A percentile compares a stretch with the other conserved stretches of the same genome.
Conservation (phyloP, 1,140 invertebrate genomes). For the Aphis craccivora region DNA sequence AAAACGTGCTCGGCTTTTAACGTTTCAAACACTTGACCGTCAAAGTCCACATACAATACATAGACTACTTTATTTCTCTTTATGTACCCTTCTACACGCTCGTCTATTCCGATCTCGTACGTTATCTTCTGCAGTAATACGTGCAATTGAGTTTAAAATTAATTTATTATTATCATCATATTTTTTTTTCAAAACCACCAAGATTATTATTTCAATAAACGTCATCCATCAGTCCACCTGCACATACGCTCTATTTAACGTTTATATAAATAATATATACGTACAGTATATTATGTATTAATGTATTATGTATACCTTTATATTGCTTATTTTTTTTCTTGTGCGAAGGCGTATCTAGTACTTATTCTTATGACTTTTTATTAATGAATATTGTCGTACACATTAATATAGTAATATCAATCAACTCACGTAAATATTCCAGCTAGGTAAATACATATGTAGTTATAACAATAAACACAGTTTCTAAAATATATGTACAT, state of each 20-base stretch:
- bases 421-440: neutral
- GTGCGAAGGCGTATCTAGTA: neutral
- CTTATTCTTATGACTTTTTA: neutral
- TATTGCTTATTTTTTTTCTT: neutral
- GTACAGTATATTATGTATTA: too few relatives aligned
- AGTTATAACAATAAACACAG: neutral
- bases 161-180: conserved; percentile 23
- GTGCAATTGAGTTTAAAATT: neutral
- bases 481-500: neutral
- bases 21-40: neutral
- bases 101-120: too few relatives aligned
- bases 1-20: conserved; percentile 12
- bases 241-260: neutral
- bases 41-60: conserved; percentile 2
- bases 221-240: neutral
- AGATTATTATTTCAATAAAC: conserved; percentile 24
- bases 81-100: neutral
- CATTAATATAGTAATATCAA: neutral
- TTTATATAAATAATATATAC: neutral
- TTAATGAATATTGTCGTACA: neutral
- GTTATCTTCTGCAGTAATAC: neutral
- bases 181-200: neutral
- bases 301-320: neutral
- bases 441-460: neutral
- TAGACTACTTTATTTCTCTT: neutral